phyloP scores from a whole-genome alignment of 1,140 invertebrate genomes.

The Scaptomyza montana region DNA sequence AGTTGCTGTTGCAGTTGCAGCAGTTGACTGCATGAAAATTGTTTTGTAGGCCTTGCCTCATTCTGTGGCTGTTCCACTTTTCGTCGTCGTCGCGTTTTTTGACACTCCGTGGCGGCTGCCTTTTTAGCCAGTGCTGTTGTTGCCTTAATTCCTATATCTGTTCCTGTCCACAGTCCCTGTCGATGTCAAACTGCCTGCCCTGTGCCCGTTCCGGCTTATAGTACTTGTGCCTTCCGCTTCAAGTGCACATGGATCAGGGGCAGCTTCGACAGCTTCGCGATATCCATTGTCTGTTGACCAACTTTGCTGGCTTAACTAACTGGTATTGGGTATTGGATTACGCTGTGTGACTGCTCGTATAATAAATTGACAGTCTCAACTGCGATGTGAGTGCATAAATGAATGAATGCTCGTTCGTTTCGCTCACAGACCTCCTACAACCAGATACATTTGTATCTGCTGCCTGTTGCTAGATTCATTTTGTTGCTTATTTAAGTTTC shows the following conservation, averaged over 20 bases:
- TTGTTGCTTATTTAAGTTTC: slow-evolving; percentile 3
- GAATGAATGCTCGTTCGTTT: slow-evolving; percentile 25
- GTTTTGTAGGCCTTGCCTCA: slow-evolving; percentile 43
- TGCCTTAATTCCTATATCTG: slow-evolving; percentile 8
- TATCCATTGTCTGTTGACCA: slow-evolving; percentile 46
- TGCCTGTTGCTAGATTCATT: background rate
- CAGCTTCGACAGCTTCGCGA: slow-evolving; percentile 41
- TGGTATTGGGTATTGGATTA: slow-evolving; percentile 6
- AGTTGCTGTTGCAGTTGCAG: slow-evolving; percentile 53
- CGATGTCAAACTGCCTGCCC: background rate
- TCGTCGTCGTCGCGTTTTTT: slow-evolving; percentile 48
- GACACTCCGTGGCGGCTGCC: slow-evolving; percentile 46
- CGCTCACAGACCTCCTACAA: background rate
- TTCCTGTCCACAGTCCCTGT: background rate
- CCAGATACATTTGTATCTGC: slow-evolving; percentile 22
- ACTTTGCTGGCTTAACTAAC: slow-evolving; percentile 42
- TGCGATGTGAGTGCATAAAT: slow-evolving; percentile 30
- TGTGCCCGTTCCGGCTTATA: background rate
- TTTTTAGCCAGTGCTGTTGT: slow-evolving; percentile 29
- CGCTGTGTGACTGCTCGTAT: slow-evolving; percentile 20
- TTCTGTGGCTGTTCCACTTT: slow-evolving; percentile 62
- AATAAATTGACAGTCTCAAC: slow-evolving; percentile 46
- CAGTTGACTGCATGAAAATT: slow-evolving; percentile 19
- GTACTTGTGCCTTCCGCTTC: slow-evolving; percentile 38
- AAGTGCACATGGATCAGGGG: slow-evolving; percentile 49